phyloP scores from a whole-genome alignment of 1,140 invertebrate genomes.

The Patella vulgata region DNA sequence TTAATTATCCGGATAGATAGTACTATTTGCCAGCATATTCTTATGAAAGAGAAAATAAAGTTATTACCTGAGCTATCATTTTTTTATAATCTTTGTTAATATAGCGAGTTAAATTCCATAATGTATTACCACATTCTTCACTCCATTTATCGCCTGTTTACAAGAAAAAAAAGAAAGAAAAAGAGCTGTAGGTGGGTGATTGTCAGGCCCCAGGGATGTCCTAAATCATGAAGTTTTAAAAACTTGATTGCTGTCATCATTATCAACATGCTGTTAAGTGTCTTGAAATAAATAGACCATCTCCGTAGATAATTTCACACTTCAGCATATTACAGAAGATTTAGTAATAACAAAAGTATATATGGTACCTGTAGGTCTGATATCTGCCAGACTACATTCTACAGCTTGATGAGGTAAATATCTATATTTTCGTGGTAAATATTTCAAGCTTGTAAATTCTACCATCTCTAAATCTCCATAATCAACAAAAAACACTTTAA shows the following conservation, averaged over 20 bases:
- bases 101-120: constrained; percentile 37
- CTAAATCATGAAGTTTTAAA: no score
- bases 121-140: constrained; percentile 27
- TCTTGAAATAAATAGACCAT: not conserved
- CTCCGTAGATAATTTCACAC: not conserved
- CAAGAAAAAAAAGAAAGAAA: constrained; percentile 1
- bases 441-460: constrained; percentile 2
- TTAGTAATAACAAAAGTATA: no score
- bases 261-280: not conserved
- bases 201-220: not conserved
- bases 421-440: constrained; percentile 31
- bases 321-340: not conserved
- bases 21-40: no score
- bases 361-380: constrained; percentile 35
- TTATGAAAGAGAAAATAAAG: no score
- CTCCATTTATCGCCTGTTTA: constrained; percentile 37
- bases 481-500: constrained; percentile 40
- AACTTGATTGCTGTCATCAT: not conserved
- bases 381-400: constrained; percentile 35
- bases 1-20: no score
- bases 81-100: constrained; percentile 30
- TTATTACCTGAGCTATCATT: constrained; percentile 37
- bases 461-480: constrained; percentile 40
- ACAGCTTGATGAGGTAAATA: constrained; percentile 45
- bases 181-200: not conserved